Evolutionary conservation across 2,113 vertebrate genomes (phyloP), one percentile per base, ranked within the genome.

Genomic region (Hippocampus abdominalis): DNA sequence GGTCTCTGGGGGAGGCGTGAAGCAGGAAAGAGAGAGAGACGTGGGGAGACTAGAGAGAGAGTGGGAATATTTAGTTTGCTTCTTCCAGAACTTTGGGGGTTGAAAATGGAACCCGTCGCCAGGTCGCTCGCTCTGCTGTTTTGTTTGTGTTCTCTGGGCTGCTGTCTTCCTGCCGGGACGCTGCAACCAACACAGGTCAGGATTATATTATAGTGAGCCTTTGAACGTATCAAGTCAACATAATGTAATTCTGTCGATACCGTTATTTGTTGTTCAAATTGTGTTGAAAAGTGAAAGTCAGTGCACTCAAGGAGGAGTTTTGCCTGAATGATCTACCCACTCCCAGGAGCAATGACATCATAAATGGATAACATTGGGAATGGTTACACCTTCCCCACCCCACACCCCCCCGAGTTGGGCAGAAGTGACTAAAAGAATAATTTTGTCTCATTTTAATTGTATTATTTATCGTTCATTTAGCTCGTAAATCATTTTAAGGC

Each of bases 31-130:
- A 66, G 69, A 70, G 23, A 78, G 32, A 29, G 40, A 69, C 68
- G 60, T 42, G 69, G 60, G 64, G 60, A 65, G 40, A 32, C 21
- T 25, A 18, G 23, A 51, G 63, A 63, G 51, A 68, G 57, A 56
- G 54, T 57, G 40, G 61, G 70, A 53, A 68, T 46, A 13, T 63
- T 63, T 12, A 12, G 16, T 23, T 20, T 40, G 11, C 23, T 46
- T 64, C 36, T 25, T 64, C 25, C 62, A 61, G 76, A 77, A 69
- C 67, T 68, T 36, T 15, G 70, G 71, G 69, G 75, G 74, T 71
- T 70, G 76, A 90, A 87, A 82, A 93, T 93, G 92, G 87, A 71
- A 82, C 79, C 76, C 12, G 83, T 84, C 51, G 82, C 80, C 64
- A 61, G 85, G 68, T 85, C 86, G 29, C 76, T 88, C 69, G 72